These are phyloP conservation scores for Chrysopilus asiliformis DNA, from an alignment of 2,888 invertebrate species.

Conservation along the genomic window DNA sequence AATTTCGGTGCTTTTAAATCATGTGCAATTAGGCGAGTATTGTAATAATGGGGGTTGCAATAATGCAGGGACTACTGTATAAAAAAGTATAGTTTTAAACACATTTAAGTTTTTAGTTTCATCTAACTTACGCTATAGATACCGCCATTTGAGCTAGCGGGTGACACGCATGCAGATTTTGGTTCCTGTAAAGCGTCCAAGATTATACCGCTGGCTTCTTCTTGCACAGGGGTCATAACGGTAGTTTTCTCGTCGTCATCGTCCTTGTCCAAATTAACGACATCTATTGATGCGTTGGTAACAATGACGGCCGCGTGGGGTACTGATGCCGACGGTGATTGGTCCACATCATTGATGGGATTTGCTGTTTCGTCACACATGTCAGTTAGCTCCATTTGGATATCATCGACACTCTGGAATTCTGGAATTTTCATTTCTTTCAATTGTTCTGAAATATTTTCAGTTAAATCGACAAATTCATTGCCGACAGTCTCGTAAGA, in stretches of 20 bases:
- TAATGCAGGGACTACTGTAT: no score
- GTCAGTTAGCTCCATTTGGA: constrained; percentile 33
- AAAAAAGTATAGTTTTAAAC: no score
- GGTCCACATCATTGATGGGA: constrained; percentile 16
- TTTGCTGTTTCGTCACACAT: constrained; percentile 21
- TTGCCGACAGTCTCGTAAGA: constrained; percentile 36
- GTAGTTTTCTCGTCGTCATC: constrained; percentile 39
- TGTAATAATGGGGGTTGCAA: no score
- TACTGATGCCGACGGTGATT: constrained; percentile 24
- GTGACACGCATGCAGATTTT: constrained; percentile 62
- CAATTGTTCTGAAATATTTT: constrained; percentile 18
- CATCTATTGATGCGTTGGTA: constrained; percentile 57
- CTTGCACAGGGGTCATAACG: constrained; percentile 45
- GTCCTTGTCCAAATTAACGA: constrained; percentile 33
- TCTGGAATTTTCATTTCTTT: constrained; percentile 24
- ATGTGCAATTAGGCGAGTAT: no score
- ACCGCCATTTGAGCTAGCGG: constrained; percentile 83
- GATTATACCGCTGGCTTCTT: constrained; percentile 35
- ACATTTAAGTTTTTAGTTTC: no score
- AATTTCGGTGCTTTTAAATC: no score
- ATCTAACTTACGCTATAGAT: constrained; percentile 74
- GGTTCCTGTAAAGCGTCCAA: constrained; percentile 32
- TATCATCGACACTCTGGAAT: constrained; percentile 38
- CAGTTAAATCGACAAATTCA: constrained; percentile 30
- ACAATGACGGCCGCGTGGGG: constrained; percentile 53